These are phyloP conservation scores for Drosophila funebris DNA, from an alignment of 1,140 invertebrate species.

Conservation along the genomic window DNA sequence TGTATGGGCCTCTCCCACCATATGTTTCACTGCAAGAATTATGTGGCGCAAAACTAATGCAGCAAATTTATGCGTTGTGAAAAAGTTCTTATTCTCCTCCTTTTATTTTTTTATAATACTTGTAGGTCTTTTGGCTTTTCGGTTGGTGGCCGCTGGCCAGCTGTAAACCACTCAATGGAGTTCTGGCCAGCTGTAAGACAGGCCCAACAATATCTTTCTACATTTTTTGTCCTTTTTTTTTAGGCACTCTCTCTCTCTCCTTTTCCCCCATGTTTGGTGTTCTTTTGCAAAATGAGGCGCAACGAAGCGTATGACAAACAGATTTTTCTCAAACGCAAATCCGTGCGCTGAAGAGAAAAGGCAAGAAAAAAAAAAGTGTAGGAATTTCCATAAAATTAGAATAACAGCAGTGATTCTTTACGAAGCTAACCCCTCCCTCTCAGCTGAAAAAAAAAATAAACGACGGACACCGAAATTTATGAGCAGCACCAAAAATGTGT, in stretches of 20 bases:
- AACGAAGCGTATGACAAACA: slow-evolving; percentile 82
- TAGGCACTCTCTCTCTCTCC: neutral
- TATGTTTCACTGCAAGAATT: slow-evolving; percentile 71
- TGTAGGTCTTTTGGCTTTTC: slow-evolving; percentile 12
- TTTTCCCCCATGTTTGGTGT: too few species aligned
- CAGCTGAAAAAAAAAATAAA: slow-evolving; percentile 10
- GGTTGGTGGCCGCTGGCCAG: slow-evolving; percentile 54
- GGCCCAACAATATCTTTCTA: slow-evolving; percentile 68
- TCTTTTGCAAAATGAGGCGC: slow-evolving; percentile 77
- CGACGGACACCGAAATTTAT: slow-evolving; percentile 72
- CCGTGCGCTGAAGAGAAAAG: slow-evolving; percentile 74
- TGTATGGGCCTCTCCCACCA: too few species aligned
- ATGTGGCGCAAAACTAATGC: slow-evolving; percentile 80
- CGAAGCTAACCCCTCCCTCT: slow-evolving; percentile 23
- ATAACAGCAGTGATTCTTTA: slow-evolving; percentile 81
- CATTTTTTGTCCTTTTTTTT: too few species aligned
- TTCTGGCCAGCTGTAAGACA: slow-evolving; percentile 39
- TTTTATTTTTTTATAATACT: neutral
- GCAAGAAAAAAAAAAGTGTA: slow-evolving; percentile 80
- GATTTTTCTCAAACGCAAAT: slow-evolving; percentile 82
- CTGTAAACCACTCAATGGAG: slow-evolving; percentile 61
- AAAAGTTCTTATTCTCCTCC: slow-evolving; percentile 57
- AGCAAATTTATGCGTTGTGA: slow-evolving; percentile 77
- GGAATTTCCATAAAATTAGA: slow-evolving; percentile 83
- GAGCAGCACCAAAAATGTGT: slow-evolving; percentile 72